Evolutionary conservation across 2,113 vertebrate species (phyloP), one percentile per base, ranked within the genome.

Genomic region (Guaruba guarouba): DNA sequence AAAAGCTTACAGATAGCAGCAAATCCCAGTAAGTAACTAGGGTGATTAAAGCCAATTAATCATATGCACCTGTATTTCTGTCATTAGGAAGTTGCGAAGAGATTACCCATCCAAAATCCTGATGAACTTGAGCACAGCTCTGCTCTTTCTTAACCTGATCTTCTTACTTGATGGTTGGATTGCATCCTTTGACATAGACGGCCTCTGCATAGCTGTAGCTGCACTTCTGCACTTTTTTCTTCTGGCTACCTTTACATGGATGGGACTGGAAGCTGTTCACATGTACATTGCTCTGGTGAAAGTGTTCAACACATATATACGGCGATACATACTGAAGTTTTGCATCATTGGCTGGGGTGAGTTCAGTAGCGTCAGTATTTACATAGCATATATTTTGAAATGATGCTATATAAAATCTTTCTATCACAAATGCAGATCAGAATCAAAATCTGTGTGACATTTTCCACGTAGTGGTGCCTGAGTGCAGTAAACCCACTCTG

Each of bases 221-320:
- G 97, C 97, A 49, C 97, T 99, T 62, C 43, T 99, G 82, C 99
- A 99, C 96, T 99, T 99, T 97, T 99, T 99, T 92, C 99, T 99
- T 76, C 95, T 99, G 33, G 98, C 99, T 17, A 98, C 99, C 31
- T 99, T 99, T 95, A 99, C 99, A 7, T 99, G 99, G 99, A 99
- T 99, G 99, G 99, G 98, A 18, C 97, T 99, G 24, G 99, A 99
- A 97, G 99, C 99, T 0, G 97, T 99, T 79, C 99, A 99, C 96
- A 99, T 99, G 99, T 99, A 99, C 97, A 99, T 99, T 54, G 99
- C 99, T 10, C 97, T 99, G 57, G 99, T 99, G 84, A 99, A 99
- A 96, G 99, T 99, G 20, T 99, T 99, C 95, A 99, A 99, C 97
- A 99, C 99, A 1, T 99, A 99, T 79, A 99, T 99, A 62, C 98